Evolutionary conservation across 2,797 vertebrate species (phyloP), one percentile per base, ranked within the genome.

Genomic region (Staurois parvus): DNA sequence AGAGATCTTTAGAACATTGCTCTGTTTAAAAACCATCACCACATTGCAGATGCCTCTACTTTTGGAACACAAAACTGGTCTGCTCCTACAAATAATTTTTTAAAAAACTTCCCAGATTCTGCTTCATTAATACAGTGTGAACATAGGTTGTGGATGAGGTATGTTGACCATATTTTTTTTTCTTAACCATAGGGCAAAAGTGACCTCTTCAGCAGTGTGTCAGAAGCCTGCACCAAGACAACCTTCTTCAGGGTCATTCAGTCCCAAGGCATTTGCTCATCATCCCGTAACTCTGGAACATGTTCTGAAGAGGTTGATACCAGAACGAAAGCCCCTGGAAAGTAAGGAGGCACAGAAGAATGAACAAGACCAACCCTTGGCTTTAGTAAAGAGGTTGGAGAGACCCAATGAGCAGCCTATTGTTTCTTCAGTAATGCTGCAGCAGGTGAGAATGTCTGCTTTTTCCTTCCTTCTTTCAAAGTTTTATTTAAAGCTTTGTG

Each of bases 311-410:
- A 79, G 29, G 28, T 37, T 85, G 29, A 74, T 85, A 13, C 67
- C 77, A 2, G 76, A 79, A 17, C 40, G 75, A 68, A 56, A 67
- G 13, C 26, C 48, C 3, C 19, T 72, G 75, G 82, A 77, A 32
- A 75, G 13, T 26, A 70, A 78, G 66, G 67, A 62, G 34, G 40
- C 15, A 1, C 29, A n/a, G n/a, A 12, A 37, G 17, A 32, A 48
- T 8, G 59, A 83, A 48, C 74, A 84, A 24, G 83, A 78, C 2
- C 83, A 84, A 28, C 83, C 83, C 13, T 48, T 84, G 69, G 83
- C 83, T 7, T 72, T 84, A 28, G 67, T 84, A 13, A 84, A 72
- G 69, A 84, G 75, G 11, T 32, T 70, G 68, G 83, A 84, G 26
- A 78, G 62, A 62, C 40, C 64, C 68, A 37, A 3, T 3, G 29